Percentiles rank a stretch among this genome's conserved stretches.
phyloP scores from a whole-genome alignment of 2,888 invertebrate genomes.

The Agonopterix subpropinquella region DNA sequence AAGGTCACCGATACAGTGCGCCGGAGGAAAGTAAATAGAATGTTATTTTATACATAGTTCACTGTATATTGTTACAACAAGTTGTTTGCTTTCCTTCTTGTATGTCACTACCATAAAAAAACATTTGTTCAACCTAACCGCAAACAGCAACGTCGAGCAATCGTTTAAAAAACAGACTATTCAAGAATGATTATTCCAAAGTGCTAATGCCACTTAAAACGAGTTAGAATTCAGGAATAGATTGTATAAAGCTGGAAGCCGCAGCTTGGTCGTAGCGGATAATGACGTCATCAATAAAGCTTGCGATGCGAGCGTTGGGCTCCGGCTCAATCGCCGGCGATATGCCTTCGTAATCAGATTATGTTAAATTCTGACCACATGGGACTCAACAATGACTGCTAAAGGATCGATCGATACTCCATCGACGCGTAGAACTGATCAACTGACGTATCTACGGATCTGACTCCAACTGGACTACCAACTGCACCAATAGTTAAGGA shows the following conservation, averaged over 20 bases:
- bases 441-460: not conserved
- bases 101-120: not conserved
- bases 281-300: conserved; percentile 21
- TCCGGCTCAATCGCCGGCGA: conserved; percentile 14
- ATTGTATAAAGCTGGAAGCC: not conserved
- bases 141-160: not conserved
- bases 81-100: not conserved
- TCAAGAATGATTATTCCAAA: not conserved
- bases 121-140: not conserved
- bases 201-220: conserved; percentile 5
- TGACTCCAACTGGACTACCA: too few relatives aligned
- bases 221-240: conserved; percentile 9
- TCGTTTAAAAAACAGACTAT: not conserved
- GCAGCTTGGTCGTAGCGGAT: conserved; percentile 9
- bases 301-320: conserved; percentile 7
- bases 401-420: conserved; percentile 17
- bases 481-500: not conserved
- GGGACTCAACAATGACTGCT: conserved; percentile 17
- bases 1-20: conserved; percentile 38
- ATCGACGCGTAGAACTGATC: not conserved
- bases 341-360: conserved; percentile 30
- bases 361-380: conserved; percentile 24
- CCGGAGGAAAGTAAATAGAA: not conserved
- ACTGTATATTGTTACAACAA: not conserved
- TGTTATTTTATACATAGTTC: not conserved